Conservation (phyloP, 2,113 vertebrate species). For the Serinus canaria region DNA sequence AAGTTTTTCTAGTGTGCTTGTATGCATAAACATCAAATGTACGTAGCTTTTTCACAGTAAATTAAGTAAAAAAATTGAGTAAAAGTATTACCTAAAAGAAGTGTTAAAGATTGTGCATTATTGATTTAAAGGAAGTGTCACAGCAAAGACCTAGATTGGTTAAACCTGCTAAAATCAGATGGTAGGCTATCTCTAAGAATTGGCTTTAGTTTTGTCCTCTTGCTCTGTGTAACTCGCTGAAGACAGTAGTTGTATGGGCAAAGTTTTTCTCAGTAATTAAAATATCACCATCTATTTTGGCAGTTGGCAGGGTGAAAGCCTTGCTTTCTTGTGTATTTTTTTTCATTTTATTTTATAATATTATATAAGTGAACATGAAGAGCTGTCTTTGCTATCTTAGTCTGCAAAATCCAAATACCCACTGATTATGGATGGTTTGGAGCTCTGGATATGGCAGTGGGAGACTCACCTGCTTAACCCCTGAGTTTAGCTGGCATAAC, state of each 20-base stretch:
- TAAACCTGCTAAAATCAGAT: background rate
- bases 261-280: background rate
- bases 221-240: background rate
- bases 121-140: background rate
- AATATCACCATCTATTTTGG: background rate
- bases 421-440: background rate
- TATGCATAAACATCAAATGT: background rate
- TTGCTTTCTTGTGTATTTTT: background rate
- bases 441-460: rapidly evolving
- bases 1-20: background rate
- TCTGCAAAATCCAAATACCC: background rate
- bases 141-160: background rate
- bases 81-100: background rate
- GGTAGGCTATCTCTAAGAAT: background rate
- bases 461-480: background rate
- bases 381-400: background rate
- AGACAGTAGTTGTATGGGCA: background rate
- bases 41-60: background rate
- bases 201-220: background rate
- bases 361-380: rapidly evolving
- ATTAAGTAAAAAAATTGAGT: background rate
- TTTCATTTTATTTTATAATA: background rate
- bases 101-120: background rate
- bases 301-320: background rate
- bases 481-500: background rate